These are phyloP conservation scores for Chromis chromis DNA, from an alignment of 2,797 vertebrate genomes.

Conservation along the genomic window DNA sequence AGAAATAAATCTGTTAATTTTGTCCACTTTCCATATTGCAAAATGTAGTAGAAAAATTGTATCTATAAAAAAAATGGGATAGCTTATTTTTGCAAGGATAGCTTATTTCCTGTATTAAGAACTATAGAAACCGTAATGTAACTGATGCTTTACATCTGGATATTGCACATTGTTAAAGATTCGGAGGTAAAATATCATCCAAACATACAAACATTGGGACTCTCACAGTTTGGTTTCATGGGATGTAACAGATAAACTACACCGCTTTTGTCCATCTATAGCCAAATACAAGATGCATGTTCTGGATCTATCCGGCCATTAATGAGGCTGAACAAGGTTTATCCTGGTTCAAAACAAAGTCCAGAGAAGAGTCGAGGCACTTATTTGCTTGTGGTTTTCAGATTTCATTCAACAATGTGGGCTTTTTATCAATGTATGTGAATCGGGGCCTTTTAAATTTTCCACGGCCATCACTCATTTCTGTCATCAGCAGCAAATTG, in stretches of 20 bases:
- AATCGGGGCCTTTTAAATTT: neutral
- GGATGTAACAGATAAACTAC: neutral
- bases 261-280: neutral
- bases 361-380: neutral
- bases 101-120: too few relatives aligned
- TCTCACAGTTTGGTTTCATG: neutral
- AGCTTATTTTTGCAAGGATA: too few relatives aligned
- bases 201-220: slow-evolving; percentile 1
- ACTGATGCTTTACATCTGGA: too few relatives aligned
- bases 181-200: neutral
- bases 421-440: neutral
- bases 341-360: slow-evolving; percentile 23
- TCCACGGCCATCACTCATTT: neutral
- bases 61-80: too few relatives aligned
- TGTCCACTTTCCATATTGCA: too few relatives aligned
- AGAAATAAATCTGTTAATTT: too few relatives aligned
- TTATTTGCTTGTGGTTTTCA: neutral
- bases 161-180: neutral
- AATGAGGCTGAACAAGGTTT: slow-evolving; percentile 19
- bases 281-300: slow-evolving; percentile 9
- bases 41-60: too few relatives aligned
- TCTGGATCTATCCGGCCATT: slow-evolving; percentile 7
- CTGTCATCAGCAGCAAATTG: slow-evolving; percentile 14
- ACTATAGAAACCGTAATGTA: too few relatives aligned
- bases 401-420: neutral